These are phyloP conservation scores for Conistra vaccinii DNA, from an alignment of 2,888 invertebrate genomes.

Conservation along the genomic window DNA sequence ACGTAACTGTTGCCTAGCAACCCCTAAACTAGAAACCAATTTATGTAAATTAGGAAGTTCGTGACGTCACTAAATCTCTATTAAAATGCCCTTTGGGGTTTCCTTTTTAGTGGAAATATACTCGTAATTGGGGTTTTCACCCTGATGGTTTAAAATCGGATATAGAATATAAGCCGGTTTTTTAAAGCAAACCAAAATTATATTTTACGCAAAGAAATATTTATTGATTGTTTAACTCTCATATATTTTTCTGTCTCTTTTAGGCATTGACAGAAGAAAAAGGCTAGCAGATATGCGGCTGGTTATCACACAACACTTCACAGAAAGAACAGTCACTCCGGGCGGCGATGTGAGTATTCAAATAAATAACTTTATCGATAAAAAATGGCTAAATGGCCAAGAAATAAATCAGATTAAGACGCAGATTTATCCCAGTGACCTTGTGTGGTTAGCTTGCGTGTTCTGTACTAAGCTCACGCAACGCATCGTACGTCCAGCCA, in stretches of 20 bases:
- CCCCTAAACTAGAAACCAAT: constrained; percentile 58
- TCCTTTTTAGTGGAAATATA: constrained; percentile 25
- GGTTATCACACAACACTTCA: constrained; percentile 86
- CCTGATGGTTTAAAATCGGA: background rate
- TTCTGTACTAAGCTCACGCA: too few species aligned
- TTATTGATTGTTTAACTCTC: background rate
- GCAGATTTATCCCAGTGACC: too few species aligned
- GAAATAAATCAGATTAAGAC: too few species aligned
- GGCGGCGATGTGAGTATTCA: constrained; percentile 87
- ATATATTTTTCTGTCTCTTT: constrained; percentile 56
- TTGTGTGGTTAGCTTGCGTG: too few species aligned
- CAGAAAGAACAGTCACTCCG: constrained; percentile 89
- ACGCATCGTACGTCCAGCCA: too few species aligned
- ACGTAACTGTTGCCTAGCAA: constrained; percentile 68
- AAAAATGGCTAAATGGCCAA: too few species aligned
- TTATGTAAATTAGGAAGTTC: constrained; percentile 63
- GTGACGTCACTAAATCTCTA: constrained; percentile 51
- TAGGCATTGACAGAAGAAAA: constrained; percentile 83
- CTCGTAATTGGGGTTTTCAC: constrained; percentile 46
- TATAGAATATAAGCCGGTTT: too few species aligned
- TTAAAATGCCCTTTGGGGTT: constrained; percentile 36
- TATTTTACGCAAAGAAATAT: too few species aligned
- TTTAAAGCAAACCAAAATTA: background rate
- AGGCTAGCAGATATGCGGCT: constrained; percentile 77
- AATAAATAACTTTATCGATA: too few species aligned